Conservation (phyloP, 2,113 vertebrate species). For the Coryphaenoides rupestris region DNA sequence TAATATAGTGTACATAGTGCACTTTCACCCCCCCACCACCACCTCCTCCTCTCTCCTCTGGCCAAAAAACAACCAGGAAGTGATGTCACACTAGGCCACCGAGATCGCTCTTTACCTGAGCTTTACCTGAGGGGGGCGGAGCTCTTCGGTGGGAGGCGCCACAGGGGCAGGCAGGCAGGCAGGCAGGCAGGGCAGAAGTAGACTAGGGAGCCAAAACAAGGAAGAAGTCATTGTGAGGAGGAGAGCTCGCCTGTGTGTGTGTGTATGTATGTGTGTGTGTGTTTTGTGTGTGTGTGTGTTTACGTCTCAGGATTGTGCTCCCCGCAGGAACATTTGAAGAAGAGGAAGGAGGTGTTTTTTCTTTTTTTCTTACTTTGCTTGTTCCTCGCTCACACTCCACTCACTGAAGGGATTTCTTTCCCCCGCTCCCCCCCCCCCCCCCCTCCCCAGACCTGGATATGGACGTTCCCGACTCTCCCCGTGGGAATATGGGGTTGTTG, state of each 20-base stretch:
- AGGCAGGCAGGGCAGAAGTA: slow-evolving; percentile 31
- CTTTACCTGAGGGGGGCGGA: slow-evolving; percentile 77
- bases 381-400: slow-evolving; percentile 10
- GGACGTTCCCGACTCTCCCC: slow-evolving; percentile 77
- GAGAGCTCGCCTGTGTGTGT: slow-evolving; percentile 17
- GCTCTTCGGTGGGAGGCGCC: not conserved
- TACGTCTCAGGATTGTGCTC: slow-evolving; percentile 38
- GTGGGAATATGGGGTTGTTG: slow-evolving; percentile 86
- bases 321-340: slow-evolving; percentile 23
- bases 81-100: slow-evolving; percentile 59
- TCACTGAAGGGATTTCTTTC: slow-evolving; percentile 9
- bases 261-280: slow-evolving; percentile 31
- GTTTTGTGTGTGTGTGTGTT: slow-evolving; percentile 34
- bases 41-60: too few species aligned
- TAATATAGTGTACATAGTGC: not conserved
- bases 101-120: slow-evolving; percentile 52
- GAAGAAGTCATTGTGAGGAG: slow-evolving; percentile 58
- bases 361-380: not conserved
- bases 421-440: slow-evolving; percentile 10
- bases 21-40: too few species aligned
- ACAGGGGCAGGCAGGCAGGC: too few species aligned
- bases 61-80: slow-evolving; percentile 60
- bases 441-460: slow-evolving; percentile 64
- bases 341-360: slow-evolving; percentile 30
- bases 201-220: slow-evolving; percentile 62